Evolutionary conservation across 1,140 invertebrate species (phyloP).

Genomic region (Cryptotermes secundus): DNA sequence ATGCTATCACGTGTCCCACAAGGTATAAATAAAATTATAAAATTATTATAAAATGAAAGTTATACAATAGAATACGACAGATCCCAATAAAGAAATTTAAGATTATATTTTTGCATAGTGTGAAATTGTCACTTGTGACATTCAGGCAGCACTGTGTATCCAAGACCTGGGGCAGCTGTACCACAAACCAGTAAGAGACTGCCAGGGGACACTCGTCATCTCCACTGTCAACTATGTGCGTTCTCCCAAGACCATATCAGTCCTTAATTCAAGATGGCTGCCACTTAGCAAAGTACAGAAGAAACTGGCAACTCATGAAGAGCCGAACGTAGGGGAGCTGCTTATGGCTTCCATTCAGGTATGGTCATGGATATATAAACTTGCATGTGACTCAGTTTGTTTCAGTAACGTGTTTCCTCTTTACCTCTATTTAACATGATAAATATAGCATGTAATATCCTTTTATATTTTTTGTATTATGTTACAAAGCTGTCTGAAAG

Average conservation of each 20-base stretch:
- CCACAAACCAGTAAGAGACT: constrained; percentile 83
- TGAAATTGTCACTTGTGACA: background rate
- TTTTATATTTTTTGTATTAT: too few species aligned
- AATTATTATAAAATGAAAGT: too few species aligned
- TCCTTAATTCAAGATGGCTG: constrained; percentile 87
- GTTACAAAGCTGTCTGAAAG: too few species aligned
- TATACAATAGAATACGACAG: too few species aligned
- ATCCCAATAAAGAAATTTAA: too few species aligned
- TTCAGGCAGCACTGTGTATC: constrained; percentile 76
- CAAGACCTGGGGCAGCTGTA: constrained; percentile 92
- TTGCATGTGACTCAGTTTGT: background rate
- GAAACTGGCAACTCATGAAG: constrained; percentile 57
- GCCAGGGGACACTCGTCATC: constrained; percentile 86
- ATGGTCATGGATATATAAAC: constrained; percentile 30
- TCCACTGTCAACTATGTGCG: constrained; percentile 82
- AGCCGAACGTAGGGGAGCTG: constrained; percentile 76
- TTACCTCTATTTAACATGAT: too few species aligned
- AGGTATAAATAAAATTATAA: too few species aligned
- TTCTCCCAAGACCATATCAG: constrained; percentile 79
- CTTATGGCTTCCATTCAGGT: constrained; percentile 78
- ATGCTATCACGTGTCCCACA: too few species aligned
- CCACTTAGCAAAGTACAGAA: constrained; percentile 73
- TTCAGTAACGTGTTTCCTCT: too few species aligned
- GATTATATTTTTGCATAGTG: too few species aligned
- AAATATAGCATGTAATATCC: too few species aligned